These are phyloP conservation scores for Lindbergichthys nudifrons DNA, from an alignment of 2,797 vertebrate species.

Conservation along the genomic window DNA sequence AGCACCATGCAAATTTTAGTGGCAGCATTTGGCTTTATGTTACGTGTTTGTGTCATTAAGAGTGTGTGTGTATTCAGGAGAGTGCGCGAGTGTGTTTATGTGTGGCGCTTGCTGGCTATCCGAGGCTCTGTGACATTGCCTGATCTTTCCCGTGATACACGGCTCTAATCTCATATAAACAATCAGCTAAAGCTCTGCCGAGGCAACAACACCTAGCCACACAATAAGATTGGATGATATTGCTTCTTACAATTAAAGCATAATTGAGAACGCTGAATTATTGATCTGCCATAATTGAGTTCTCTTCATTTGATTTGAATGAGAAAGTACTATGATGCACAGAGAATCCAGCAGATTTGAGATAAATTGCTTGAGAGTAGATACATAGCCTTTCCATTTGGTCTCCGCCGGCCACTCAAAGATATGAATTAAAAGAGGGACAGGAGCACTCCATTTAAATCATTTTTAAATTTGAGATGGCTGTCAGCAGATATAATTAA, in stretches of 20 bases:
- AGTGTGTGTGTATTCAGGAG: slow-evolving; percentile 50
- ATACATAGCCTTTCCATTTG: slow-evolving; percentile 53
- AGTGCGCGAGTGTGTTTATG: slow-evolving; percentile 52
- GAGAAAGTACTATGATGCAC: slow-evolving; percentile 73
- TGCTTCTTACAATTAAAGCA: slow-evolving; percentile 81
- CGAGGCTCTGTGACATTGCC: slow-evolving; percentile 78
- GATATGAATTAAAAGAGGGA: slow-evolving; percentile 55
- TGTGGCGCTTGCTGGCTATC: slow-evolving; percentile 74
- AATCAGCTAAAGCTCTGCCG: slow-evolving; percentile 80
- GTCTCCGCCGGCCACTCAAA: slow-evolving; percentile 62
- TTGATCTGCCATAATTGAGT: slow-evolving; percentile 82
- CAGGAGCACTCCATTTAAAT: slow-evolving; percentile 60
- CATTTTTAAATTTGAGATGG: slow-evolving; percentile 57
- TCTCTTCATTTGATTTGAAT: slow-evolving; percentile 77
- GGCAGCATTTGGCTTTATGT: slow-evolving; percentile 86
- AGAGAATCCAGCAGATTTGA: slow-evolving; percentile 69
- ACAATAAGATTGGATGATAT: slow-evolving; percentile 80
- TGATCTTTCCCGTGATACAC: slow-evolving; percentile 80
- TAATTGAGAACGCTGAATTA: slow-evolving; percentile 83
- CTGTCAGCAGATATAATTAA: slow-evolving; percentile 77
- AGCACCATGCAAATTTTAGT: slow-evolving; percentile 99
- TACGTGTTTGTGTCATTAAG: slow-evolving; percentile 82
- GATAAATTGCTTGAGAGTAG: slow-evolving; percentile 66
- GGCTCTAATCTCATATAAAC: slow-evolving; percentile 81
- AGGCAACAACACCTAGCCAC: slow-evolving; percentile 78